A percentile compares a stretch with the other conserved stretches of the same genome.
Conservation (phyloP, 2,888 invertebrate genomes). For the Drosophila parthenogenetica region DNA sequence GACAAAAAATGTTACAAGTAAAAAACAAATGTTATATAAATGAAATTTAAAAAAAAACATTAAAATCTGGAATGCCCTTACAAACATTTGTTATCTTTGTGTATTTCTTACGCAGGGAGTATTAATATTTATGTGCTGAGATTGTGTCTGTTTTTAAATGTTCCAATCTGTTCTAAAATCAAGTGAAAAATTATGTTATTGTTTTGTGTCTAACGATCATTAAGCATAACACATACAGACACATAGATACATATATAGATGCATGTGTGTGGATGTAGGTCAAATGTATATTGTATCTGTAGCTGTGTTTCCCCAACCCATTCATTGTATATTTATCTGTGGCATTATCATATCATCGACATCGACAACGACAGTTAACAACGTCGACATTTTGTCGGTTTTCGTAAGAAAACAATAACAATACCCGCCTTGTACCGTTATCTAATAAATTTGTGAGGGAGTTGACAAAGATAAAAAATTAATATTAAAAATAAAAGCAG, state of each 20-base stretch:
- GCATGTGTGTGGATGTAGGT: constrained; percentile 1
- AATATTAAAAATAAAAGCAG: constrained; percentile 28
- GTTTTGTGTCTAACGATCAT: constrained; percentile 63
- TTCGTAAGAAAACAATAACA: constrained; percentile 57
- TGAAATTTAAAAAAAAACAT: constrained; percentile 26
- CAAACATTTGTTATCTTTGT: not conserved
- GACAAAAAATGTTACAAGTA: constrained; percentile 27
- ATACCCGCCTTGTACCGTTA: constrained; percentile 58
- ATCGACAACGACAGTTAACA: constrained; percentile 70
- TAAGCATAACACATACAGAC: constrained; percentile 19
- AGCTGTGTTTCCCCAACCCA: constrained; percentile 18
- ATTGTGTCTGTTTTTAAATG: not conserved
- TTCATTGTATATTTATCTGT: constrained; percentile 55
- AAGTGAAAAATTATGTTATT: constrained; percentile 63
- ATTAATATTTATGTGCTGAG: not conserved
- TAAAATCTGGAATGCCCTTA: not conserved
- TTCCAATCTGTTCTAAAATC: constrained; percentile 51
- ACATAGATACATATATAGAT: constrained; percentile 28
- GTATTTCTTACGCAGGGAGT: not conserved
- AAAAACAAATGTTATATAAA: constrained; percentile 43
- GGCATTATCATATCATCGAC: constrained; percentile 70
- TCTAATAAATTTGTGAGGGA: constrained; percentile 78
- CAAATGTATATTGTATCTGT: constrained; percentile 21
- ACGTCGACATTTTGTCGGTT: constrained; percentile 74
- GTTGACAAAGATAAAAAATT: constrained; percentile 44